Evolutionary conservation across 2,797 vertebrate genomes (phyloP).

Genomic region (Lagodon rhomboides): DNA sequence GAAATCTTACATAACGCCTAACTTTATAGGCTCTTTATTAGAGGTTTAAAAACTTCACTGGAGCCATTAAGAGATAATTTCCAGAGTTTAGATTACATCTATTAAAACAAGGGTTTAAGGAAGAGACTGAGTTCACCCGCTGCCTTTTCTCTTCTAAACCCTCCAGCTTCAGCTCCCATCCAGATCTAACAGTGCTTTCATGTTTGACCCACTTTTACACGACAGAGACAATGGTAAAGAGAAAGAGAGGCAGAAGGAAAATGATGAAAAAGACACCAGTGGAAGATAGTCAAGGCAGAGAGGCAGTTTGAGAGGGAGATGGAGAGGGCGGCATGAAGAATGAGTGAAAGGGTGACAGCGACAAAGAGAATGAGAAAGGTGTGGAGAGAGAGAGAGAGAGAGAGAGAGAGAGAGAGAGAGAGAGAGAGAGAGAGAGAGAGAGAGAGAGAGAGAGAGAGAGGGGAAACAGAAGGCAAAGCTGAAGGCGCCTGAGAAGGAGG

Average conservation of each 20-base stretch:
- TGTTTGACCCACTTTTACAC: conserved; percentile 79
- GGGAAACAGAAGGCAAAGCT: conserved; percentile 45
- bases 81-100: conserved; percentile 34
- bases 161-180: conserved; percentile 53
- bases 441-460: conserved; percentile 16
- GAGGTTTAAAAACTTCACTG: conserved; percentile 18
- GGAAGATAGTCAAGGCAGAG: conserved; percentile 12
- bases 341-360: conserved; percentile 13
- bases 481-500: conserved; percentile 51
- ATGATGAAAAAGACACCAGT: conserved; percentile 46
- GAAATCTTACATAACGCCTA: neutral
- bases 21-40: conserved; percentile 16
- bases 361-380: conserved; percentile 50
- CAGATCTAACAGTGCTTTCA: conserved; percentile 72
- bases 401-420: conserved; percentile 19
- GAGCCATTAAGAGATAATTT: neutral
- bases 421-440: conserved; percentile 20
- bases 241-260: conserved; percentile 50
- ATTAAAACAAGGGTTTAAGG: conserved; percentile 12
- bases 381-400: conserved; percentile 20
- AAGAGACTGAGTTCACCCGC: conserved; percentile 10
- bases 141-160: conserved; percentile 25
- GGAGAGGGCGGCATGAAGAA: neutral
- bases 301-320: conserved; percentile 28
- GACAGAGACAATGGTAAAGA: conserved; percentile 57